Conservation (phyloP, 2,888 invertebrate species). For the Pristionchus exspectatus region DNA sequence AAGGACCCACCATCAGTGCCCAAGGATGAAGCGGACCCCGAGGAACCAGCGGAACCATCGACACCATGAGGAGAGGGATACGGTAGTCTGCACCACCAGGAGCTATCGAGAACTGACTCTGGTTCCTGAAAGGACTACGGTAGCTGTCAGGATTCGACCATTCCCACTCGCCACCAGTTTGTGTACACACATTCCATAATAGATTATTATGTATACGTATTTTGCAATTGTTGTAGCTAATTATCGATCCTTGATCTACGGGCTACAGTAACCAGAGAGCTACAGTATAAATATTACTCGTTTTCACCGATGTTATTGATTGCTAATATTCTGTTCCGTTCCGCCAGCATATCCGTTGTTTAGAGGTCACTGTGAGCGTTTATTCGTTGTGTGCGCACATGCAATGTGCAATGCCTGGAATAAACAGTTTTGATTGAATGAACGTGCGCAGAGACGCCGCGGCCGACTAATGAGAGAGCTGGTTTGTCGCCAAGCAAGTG, state of each 20-base stretch:
- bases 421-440: conserved; percentile 27
- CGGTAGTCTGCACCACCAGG: background rate
- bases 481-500: conserved; percentile 29
- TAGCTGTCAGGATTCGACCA: background rate
- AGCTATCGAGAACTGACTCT: background rate
- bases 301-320: background rate
- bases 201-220: background rate
- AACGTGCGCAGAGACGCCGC: conserved; percentile 18
- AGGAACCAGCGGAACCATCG: conserved; percentile 28
- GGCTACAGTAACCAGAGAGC: conserved; percentile 33
- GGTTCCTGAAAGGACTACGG: background rate
- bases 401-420: background rate
- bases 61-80: background rate
- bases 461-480: conserved; percentile 26
- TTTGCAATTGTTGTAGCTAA: conserved; percentile 11
- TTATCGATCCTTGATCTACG: conserved; percentile 16
- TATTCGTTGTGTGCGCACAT: background rate
- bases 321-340: background rate
- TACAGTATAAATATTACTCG: conserved; percentile 13
- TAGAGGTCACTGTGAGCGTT: background rate
- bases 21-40: background rate
- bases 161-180: background rate
- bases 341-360: background rate
- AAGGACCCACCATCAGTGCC: background rate
- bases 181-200: conserved; percentile 45